phyloP scores from a whole-genome alignment of 1,140 invertebrate genomes.

The Bradysia coprophila region DNA sequence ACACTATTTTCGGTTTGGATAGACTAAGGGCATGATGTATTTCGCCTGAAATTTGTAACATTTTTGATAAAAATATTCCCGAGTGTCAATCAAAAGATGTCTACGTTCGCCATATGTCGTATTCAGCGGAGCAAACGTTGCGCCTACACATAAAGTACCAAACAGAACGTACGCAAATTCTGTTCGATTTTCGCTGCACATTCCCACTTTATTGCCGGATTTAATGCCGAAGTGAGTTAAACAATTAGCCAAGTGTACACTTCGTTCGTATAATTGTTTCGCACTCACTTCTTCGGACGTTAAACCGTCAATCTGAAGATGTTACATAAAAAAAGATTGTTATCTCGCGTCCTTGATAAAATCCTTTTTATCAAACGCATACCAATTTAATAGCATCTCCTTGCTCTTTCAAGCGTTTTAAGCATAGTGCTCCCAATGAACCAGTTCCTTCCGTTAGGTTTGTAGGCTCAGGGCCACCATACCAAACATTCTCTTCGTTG shows the following conservation, averaged over 20 bases:
- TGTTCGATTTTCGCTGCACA: constrained; percentile 37
- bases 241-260: constrained; percentile 24
- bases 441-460: background rate
- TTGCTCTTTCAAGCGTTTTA: constrained; percentile 7
- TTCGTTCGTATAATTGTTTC: constrained; percentile 23
- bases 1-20: background rate
- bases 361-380: background rate
- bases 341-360: too few species aligned
- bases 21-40: background rate
- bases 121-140: constrained; percentile 35
- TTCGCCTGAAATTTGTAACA: background rate
- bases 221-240: constrained; percentile 23
- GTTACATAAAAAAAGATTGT: too few species aligned
- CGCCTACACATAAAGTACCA: constrained; percentile 30
- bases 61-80: too few species aligned
- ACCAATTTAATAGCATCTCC: constrained; percentile 7
- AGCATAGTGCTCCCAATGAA: constrained; percentile 14
- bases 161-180: constrained; percentile 30
- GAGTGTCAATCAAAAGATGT: background rate
- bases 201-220: constrained; percentile 31
- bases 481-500: constrained; percentile 1
- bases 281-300: constrained; percentile 23
- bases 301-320: constrained; percentile 26
- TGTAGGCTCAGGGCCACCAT: background rate
- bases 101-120: constrained; percentile 36